Base-by-base conservation (phyloP, 2,797 vertebrate genomes). In the Glossophaga mutica region DNA sequence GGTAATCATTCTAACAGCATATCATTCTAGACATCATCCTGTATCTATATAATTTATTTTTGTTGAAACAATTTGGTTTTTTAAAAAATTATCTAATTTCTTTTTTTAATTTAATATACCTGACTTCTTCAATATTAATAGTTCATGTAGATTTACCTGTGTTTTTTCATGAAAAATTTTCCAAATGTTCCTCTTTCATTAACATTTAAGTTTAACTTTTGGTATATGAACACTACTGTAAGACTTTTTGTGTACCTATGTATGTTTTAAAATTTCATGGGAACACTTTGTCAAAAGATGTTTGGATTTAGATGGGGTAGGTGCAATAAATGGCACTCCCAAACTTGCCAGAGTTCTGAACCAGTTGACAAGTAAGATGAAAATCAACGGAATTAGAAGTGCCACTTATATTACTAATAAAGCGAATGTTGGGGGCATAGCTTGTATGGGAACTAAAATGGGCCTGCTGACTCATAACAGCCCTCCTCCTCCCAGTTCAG, bases 81-180 rank as follows among this genome's bases (percentile, higher is more conserved):
- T 83, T 62, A 50, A 37, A 65, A 4, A 57, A 55, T 73, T 70
- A 62, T 83, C 18, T 5, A 39, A 2, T 90, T 87, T 67, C 19
- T 21, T 52, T 85, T 91, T 94, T 81, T n/a, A 86, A 93, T 74
- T 81, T 57, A 57, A 68, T 50, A 74, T 90, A 74, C n/a, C 34
- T 86, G 5, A 15, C 37, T 76, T 78, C 15, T 37, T 83, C 26
- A 90, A 1, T 71, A 59, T 82, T 92, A 79, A 46, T 32, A 82
- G 16, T 94, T 84, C 46, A 79, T 65, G 3, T 57, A 81, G 59
- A 26, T 39, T 73, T 78, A 55, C 18, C 37, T 79, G 4, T 65
- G 39, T 44, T 76, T 90, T 90, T 85, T 71, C 32, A 70, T 62
- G 77, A 82, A 77, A 77, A 77, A 42, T 18, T 83, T 79, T 81